Evolutionary conservation across 2,113 vertebrate genomes (phyloP).

Genomic region (Parus major): DNA sequence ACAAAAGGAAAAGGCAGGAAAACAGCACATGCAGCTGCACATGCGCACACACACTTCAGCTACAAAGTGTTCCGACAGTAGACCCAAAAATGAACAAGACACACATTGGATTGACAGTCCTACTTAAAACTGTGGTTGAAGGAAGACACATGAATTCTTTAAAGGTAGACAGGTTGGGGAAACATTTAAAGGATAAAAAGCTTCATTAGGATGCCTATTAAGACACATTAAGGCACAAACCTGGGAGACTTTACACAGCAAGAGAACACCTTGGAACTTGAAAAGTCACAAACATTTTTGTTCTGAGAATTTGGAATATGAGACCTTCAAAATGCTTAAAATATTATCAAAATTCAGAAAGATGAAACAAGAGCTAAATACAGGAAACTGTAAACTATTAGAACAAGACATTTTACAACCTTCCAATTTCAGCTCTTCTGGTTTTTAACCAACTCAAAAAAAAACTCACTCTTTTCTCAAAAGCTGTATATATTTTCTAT

Average conservation of each 20-base stretch:
- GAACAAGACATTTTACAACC: not conserved
- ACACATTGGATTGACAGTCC: not conserved
- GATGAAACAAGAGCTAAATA: not conserved
- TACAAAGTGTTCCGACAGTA: not conserved
- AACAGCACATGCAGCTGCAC: not conserved
- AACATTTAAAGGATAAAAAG: not conserved
- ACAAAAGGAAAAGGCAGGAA: slow-evolving; percentile 57
- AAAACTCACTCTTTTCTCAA: not conserved
- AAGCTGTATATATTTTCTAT: not conserved
- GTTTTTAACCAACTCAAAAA: not conserved
- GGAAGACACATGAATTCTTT: not conserved
- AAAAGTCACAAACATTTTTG: not conserved
- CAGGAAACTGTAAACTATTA: not conserved
- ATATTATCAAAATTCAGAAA: not conserved
- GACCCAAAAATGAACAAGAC: slow-evolving; percentile 1
- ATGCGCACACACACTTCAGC: not conserved
- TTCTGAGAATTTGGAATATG: not conserved
- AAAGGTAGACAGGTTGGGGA: not conserved
- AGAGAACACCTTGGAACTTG: not conserved
- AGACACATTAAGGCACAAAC: not conserved
- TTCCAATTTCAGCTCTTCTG: not conserved
- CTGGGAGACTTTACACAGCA: not conserved
- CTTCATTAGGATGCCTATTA: not conserved
- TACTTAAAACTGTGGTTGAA: not conserved
- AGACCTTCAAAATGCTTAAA: not conserved